These are phyloP conservation scores for Alligator mississippiensis DNA, from an alignment of 2,113 vertebrate genomes.

Conservation along the genomic window DNA sequence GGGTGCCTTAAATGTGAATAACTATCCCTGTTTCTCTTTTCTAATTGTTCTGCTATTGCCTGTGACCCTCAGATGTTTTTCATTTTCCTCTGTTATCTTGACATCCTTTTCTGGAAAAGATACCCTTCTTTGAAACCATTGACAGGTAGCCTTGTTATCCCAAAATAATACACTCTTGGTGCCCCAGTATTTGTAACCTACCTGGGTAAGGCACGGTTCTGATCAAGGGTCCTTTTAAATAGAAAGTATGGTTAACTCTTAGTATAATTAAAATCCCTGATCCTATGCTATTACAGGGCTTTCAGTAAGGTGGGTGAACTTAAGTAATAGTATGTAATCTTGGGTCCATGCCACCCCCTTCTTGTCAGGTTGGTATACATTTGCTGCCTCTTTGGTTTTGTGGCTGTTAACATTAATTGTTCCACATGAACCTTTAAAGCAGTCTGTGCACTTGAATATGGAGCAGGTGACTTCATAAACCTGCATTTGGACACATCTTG, in stretches of 20 bases:
- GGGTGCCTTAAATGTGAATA: neutral
- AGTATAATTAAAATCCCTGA: too few species aligned
- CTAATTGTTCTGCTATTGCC: accelerated
- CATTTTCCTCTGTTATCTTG: neutral
- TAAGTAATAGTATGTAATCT: too few species aligned
- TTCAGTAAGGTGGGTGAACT: too few species aligned
- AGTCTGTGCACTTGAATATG: neutral
- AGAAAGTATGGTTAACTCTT: too few species aligned
- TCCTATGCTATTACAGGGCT: too few species aligned
- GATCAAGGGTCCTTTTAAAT: too few species aligned
- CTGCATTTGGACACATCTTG: neutral
- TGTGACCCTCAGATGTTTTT: neutral
- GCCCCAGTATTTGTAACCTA: neutral
- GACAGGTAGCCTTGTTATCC: neutral
- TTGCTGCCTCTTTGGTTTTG: neutral
- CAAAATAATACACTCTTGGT: too few species aligned
- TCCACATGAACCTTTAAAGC: neutral
- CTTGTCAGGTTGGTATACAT: neutral
- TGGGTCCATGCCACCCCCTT: neutral
- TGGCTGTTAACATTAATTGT: neutral
- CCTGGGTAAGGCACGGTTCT: too few species aligned
- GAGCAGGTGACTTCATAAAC: neutral
- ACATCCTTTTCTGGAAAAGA: neutral
- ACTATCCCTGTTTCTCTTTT: accelerated
- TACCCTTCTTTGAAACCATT: neutral